Conservation (phyloP, 2,797 vertebrate species). For the Coilia nasus region DNA sequence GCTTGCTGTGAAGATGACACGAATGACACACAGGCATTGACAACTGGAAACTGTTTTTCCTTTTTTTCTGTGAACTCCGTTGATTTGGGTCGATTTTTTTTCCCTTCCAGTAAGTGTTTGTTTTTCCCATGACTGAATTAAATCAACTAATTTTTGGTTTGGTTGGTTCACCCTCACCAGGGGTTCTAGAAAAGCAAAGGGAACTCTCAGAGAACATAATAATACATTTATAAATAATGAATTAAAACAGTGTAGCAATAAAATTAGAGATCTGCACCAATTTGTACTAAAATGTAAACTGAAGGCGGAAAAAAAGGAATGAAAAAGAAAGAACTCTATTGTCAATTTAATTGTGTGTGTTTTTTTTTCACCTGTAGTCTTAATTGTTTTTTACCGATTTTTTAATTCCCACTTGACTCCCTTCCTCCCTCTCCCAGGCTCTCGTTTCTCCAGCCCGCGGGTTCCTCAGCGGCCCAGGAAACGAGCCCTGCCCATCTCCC, state of each 20-base stretch:
- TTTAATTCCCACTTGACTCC: neutral
- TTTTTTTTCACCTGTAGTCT: too few species aligned
- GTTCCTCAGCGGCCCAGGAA: constrained; percentile 90
- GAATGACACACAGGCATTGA: constrained; percentile 72
- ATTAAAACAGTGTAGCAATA: neutral
- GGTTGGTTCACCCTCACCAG: neutral
- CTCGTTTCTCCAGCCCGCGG: constrained; percentile 90
- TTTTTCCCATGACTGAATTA: constrained; percentile 6
- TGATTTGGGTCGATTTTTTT: constrained; percentile 61
- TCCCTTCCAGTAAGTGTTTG: neutral
- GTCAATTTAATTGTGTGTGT: neutral
- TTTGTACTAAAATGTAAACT: neutral
- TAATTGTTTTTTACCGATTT: too few species aligned
- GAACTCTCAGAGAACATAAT: neutral
- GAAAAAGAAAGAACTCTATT: neutral
- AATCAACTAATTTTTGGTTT: neutral
- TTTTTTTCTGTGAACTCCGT: constrained; percentile 53
- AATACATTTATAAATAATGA: neutral
- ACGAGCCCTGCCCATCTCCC: constrained; percentile 91
- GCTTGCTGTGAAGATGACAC: constrained; percentile 65
- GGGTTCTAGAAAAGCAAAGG: neutral
- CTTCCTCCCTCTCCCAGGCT: constrained; percentile 70
- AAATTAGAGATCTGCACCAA: neutral
- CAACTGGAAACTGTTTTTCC: constrained; percentile 50
- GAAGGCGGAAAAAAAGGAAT: neutral